Evolutionary conservation across 2,888 invertebrate genomes (phyloP), one percentile per base, ranked within the genome.

Genomic region (Xylophagus ater): DNA sequence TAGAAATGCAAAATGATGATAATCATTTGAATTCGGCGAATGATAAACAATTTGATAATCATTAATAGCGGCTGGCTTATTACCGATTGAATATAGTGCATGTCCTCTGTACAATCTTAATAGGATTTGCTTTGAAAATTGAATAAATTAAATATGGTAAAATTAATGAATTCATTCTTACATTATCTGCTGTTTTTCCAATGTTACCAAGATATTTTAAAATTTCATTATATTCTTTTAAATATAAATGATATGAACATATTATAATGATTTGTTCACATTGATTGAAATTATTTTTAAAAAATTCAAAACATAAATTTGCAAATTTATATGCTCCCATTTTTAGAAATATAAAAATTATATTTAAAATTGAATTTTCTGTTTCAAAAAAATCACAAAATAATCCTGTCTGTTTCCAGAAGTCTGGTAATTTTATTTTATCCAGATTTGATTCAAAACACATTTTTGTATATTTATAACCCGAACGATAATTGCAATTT

Each of bases 11-110:
- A 40, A 17, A 29, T 43, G 43, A 43, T 34, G 19, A 30, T 29
- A 37, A 13, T 34, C 21, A n/a, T 28, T 12, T 2, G 23, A 14
- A 4, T 29, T 13, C 4, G 14, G 13, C 4, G 34, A 29, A 25
- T 43, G 43, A 28, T 29, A 43, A n/a, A 33, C 14, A 13, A 40
- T 15, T 40, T 43, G 37, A 34, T 40, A 43, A 17, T 43, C 31
- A 10, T 13, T 26, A 14, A 40, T 26, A 2, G 43, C 40, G 14
- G 30, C 29, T 7, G 14, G 4, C 15, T 25, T 23, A 13, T 40
- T 34, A 6, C 30, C 30, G 13, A 29, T 23, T 17, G 29, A 20
- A 18, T 29, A 40, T 12, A 34, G 19, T 14, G 28, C 34, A 18
- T 40, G 40, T 34, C 40, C 40, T 15, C 30, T 29, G 14, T 28